Evolutionary conservation across 1,140 invertebrate species (phyloP), one percentile per base, ranked within the genome.

Genomic region (Phthorimaea operculella): DNA sequence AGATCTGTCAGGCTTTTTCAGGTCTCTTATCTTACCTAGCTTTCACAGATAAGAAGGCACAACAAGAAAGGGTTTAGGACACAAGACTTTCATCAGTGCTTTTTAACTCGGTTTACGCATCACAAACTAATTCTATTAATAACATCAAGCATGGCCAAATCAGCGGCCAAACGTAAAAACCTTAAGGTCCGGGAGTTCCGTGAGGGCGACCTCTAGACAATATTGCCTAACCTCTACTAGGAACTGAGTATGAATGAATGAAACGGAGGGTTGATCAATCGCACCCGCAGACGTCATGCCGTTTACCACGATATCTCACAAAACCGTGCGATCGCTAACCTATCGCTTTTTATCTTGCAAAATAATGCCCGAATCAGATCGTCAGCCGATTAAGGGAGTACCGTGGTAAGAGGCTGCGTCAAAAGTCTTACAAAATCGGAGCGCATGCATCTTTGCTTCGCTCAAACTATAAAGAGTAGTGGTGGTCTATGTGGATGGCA

Each of bases 391-490:
- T 15, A 2, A 47, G 7, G 21, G 39, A 12, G 47, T 69, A 48
- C 61, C 56, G 63, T 79, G 74, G 82, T 85, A 85, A 58, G 62
- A 66, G 81, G 59, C 58, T 63, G 65, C 60, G 62, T 63, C 64
- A 59, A 70, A 66, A 59, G 78, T 81, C 82, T 85, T 85, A 83
- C 82, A 82, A 83, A 85, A 85, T 82, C 79, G 54, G 56, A 51
- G 59, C 59, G 72, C 79, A 61, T 76, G 70, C 79, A 75, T 82
- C 79, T 85, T 85, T 80, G 66, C 65, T 62, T 70, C 71, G 72
- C 74, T 81, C 70, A 72, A 83, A 74, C 74, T 85, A 85, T 85
- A 85, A 85, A 85, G 74, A 72, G 70, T 63, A 51, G 79, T 58
- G 60, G 73, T 72, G 68, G 77, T 77, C 62, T 71, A 71, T 69